Evolutionary conservation across 2,888 invertebrate genomes (phyloP).

Genomic region (Ceriagrion tenellum): DNA sequence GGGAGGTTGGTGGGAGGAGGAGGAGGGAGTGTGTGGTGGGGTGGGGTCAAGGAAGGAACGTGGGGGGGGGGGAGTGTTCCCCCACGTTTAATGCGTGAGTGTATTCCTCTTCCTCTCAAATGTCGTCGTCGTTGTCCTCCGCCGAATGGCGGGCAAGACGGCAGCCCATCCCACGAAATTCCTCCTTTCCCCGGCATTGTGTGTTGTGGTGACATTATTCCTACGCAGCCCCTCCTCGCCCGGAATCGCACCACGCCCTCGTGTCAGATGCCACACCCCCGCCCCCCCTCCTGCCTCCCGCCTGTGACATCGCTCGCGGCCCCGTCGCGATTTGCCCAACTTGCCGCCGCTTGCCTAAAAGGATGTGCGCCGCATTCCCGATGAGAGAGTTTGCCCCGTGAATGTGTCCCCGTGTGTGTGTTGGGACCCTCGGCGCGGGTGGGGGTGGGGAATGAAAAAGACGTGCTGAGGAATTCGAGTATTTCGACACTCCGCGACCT

Average conservation of each 20-base stretch:
- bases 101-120: background rate
- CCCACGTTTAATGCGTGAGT: background rate
- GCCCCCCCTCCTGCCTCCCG: background rate
- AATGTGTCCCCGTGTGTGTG: no score
- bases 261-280: constrained; percentile 30
- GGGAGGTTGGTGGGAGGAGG: background rate
- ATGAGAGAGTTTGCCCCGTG: no score
- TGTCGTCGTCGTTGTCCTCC: background rate
- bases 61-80: no score
- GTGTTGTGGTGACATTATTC: background rate
- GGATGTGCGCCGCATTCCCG: no score
- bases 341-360: no score
- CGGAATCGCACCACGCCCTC: background rate
- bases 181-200: background rate
- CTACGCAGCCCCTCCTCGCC: background rate
- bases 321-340: background rate
- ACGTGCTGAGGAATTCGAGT: background rate
- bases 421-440: no score
- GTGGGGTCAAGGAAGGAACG: no score
- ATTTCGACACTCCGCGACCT: background rate
- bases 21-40: background rate
- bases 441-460: no score
- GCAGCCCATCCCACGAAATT: background rate
- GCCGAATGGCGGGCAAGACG: background rate
- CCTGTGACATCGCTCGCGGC: background rate